Evolutionary conservation across 2,888 invertebrate species (phyloP).

Genomic region (Andrena trimmerana): DNA sequence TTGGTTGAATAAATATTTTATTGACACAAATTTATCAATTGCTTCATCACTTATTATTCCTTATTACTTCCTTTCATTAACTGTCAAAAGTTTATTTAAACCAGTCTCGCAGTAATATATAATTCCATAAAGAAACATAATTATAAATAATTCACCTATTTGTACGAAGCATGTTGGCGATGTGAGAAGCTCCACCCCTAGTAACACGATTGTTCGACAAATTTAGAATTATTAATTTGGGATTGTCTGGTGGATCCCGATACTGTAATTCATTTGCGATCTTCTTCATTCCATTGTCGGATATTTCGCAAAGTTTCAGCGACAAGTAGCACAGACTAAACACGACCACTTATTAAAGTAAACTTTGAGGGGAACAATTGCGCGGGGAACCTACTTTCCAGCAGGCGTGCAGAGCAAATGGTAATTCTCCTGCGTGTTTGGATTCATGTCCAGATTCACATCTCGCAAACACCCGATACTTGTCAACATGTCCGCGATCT

Average conservation of each 20-base stretch:
- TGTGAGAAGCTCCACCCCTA: constrained; percentile 76
- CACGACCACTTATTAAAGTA: not conserved
- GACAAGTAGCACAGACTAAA: constrained; percentile 76
- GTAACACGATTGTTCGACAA: constrained; percentile 82
- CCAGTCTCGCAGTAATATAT: too few relatives aligned
- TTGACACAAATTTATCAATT: too few relatives aligned
- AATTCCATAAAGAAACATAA: not conserved
- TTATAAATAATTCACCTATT: constrained; percentile 65
- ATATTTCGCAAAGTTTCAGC: constrained; percentile 80
- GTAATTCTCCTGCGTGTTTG: constrained; percentile 80
- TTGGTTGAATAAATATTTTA: too few relatives aligned
- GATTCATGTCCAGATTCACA: constrained; percentile 82
- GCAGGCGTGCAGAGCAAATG: constrained; percentile 74
- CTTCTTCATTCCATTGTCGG: constrained; percentile 73
- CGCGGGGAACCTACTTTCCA: constrained; percentile 59
- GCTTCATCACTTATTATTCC: too few relatives aligned
- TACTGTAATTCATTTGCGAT: constrained; percentile 76
- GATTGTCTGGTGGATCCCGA: constrained; percentile 59
- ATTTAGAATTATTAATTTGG: constrained; percentile 79
- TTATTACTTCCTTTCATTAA: too few relatives aligned
- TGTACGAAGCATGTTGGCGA: constrained; percentile 80
- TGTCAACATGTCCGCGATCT: constrained; percentile 74
- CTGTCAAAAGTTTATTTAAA: too few relatives aligned
- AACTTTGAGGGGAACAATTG: accelerated
- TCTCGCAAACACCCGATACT: constrained; percentile 74